Evolutionary conservation across 2,888 invertebrate species (phyloP).

Genomic region (Mythimna loreyi): DNA sequence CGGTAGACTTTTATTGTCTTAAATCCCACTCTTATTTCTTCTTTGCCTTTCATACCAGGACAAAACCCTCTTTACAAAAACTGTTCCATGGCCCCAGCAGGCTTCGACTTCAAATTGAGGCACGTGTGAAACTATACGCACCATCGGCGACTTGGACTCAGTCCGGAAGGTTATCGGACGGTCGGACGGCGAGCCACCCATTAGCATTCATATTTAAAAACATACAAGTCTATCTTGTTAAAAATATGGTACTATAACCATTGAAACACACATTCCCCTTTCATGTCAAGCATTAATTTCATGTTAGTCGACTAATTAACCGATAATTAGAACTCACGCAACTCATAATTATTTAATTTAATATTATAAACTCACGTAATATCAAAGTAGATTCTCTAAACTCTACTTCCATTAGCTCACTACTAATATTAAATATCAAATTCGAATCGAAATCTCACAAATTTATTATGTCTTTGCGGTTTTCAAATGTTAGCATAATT

Average conservation of each 20-base stretch:
- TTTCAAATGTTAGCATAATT: constrained; percentile 6
- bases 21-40: no score
- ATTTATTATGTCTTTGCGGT: neutral
- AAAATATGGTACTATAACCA: neutral
- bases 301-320: constrained; percentile 4
- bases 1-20: no score
- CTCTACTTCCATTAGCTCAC: no score
- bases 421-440: neutral
- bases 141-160: no score
- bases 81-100: no score
- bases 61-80: no score
- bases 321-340: neutral
- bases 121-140: no score
- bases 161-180: no score
- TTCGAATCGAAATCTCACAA: neutral
- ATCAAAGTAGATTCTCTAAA: neutral
- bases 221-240: neutral
- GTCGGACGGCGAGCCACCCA: no score
- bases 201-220: neutral
- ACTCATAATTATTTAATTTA: neutral
- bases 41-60: no score
- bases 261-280: neutral
- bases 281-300: neutral
- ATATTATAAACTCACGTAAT: neutral
- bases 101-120: no score